phyloP scores from a whole-genome alignment of 2,113 vertebrate genomes.

The Ailurus styani region DNA sequence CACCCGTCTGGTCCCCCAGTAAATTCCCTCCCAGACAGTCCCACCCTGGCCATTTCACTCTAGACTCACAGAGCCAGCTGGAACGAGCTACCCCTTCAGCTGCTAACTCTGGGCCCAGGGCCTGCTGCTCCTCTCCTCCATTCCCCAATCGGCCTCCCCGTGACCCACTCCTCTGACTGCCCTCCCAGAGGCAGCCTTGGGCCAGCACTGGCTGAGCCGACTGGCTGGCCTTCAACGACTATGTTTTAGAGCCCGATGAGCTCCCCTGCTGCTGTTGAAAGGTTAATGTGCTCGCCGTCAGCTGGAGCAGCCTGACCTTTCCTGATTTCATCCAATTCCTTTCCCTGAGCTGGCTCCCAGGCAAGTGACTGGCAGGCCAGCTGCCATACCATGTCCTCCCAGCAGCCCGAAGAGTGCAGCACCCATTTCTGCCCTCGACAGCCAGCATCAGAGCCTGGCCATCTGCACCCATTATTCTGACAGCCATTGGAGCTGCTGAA shows the following conservation, averaged over 20 bases:
- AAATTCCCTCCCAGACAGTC: neutral
- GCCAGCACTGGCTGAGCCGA: neutral
- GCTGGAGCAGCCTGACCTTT: neutral
- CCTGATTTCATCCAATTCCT: neutral
- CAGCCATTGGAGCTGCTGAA: neutral
- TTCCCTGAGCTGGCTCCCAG: neutral
- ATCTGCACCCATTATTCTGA: neutral
- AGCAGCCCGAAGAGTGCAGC: neutral
- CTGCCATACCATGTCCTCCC: neutral
- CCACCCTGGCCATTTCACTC: neutral
- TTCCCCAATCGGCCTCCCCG: neutral
- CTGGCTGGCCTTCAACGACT: neutral
- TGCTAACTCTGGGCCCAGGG: neutral
- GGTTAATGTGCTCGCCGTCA: neutral
- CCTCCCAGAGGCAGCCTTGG: neutral
- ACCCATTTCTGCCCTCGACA: neutral
- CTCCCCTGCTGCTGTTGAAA: conserved; percentile 5
- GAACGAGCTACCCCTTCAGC: neutral
- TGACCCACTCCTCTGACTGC: neutral
- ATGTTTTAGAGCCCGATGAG: neutral
- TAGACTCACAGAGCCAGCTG: neutral
- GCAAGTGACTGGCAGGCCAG: neutral
- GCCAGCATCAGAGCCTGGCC: neutral
- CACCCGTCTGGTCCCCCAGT: too few species aligned
- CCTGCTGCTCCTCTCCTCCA: neutral